These are phyloP conservation scores for Conopomorpha cramerella DNA, from an alignment of 1,140 invertebrate species.

Conservation along the genomic window DNA sequence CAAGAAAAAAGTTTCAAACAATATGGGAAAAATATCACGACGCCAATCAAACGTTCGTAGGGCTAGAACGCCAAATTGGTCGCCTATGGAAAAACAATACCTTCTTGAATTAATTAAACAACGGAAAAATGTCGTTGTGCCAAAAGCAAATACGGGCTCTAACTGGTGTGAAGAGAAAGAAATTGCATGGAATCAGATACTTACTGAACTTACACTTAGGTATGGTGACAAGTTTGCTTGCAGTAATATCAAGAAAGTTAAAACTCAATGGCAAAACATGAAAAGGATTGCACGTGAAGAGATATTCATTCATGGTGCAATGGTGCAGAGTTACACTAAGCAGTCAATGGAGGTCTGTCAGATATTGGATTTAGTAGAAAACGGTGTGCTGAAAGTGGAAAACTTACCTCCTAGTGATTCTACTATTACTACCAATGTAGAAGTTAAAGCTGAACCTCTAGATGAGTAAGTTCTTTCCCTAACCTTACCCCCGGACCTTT, in stretches of 20 bases:
- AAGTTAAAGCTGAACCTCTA: conserved; percentile 40
- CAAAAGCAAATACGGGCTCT: conserved; percentile 35
- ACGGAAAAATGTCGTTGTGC: conserved; percentile 37
- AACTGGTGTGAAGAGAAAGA: conserved; percentile 44
- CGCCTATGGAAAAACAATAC: conserved; percentile 40
- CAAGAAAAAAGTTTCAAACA: no score
- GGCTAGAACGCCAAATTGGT: conserved; percentile 47
- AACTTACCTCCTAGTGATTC: conserved; percentile 21
- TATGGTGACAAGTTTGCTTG: conserved; percentile 41
- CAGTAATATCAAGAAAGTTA: conserved; percentile 46
- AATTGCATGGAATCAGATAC: conserved; percentile 48
- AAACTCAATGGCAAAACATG: conserved; percentile 56
- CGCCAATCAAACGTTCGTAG: no score
- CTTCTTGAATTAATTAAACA: conserved; percentile 44
- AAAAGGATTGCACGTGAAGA: conserved; percentile 49
- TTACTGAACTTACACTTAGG: conserved; percentile 24
- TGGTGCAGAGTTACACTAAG: conserved; percentile 24
- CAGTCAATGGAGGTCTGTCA: conserved; percentile 41
- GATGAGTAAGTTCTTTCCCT: conserved; percentile 52
- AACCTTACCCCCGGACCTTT: no score
- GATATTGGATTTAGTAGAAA: conserved; percentile 35
- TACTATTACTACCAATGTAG: conserved; percentile 27
- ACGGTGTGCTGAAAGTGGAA: conserved; percentile 23
- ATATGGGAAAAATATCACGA: conserved; percentile 34
- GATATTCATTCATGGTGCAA: conserved; percentile 23